Conservation (phyloP, 1,140 invertebrate genomes). For the Atta colombica region DNA sequence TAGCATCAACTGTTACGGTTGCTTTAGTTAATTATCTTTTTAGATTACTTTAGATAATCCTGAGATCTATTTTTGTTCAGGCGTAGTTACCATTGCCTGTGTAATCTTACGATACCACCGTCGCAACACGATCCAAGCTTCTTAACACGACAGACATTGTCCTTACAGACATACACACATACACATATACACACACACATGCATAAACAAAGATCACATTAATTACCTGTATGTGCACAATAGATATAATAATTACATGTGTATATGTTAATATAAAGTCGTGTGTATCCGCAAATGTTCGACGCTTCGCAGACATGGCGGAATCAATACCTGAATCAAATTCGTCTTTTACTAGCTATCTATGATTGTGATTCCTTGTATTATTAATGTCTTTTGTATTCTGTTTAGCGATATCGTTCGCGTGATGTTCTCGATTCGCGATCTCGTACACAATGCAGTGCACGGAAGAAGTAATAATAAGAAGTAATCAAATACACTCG, state of each 20-base stretch:
- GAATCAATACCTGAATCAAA: not conserved
- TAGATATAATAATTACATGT: slow-evolving; percentile 73
- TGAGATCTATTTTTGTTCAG: slow-evolving; percentile 44
- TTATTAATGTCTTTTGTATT: slow-evolving; percentile 24
- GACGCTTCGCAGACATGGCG: slow-evolving; percentile 31
- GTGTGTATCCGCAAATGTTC: slow-evolving; percentile 73
- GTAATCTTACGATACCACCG: slow-evolving; percentile 57
- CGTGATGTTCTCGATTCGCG: not conserved
- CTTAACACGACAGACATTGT: slow-evolving; percentile 37
- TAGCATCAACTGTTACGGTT: not conserved
- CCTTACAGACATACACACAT: slow-evolving; percentile 30
- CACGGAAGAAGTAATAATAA: slow-evolving; percentile 45
- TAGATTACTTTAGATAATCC: not conserved
- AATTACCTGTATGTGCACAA: slow-evolving; percentile 75
- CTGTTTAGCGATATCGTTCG: slow-evolving; percentile 40
- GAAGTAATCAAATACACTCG: slow-evolving; percentile 4
- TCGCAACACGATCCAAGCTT: slow-evolving; percentile 56
- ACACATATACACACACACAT: not conserved
- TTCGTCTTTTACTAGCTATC: slow-evolving; percentile 21
- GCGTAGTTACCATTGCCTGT: slow-evolving; percentile 30
- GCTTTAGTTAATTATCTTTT: not conserved
- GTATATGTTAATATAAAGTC: slow-evolving; percentile 72
- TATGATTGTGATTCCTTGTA: slow-evolving; percentile 47
- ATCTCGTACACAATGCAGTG: slow-evolving; percentile 30
- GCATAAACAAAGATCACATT: slow-evolving; percentile 32